Evolutionary conservation across 2,888 invertebrate species (phyloP).

Genomic region (Diadegma fenestrale): DNA sequence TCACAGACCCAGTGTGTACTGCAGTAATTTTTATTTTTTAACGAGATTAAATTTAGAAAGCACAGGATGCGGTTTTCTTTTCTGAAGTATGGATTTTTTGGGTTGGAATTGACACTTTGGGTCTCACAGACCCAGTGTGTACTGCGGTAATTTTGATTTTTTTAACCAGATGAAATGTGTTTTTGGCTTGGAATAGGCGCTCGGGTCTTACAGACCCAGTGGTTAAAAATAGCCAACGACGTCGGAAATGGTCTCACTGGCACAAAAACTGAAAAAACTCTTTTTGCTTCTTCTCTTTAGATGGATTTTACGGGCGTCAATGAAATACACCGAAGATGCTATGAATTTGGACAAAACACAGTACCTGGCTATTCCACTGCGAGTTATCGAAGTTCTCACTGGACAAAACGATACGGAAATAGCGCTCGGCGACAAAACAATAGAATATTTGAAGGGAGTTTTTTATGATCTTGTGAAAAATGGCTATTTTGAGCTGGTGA

Average conservation of each 20-base stretch:
- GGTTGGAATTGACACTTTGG: too few species aligned
- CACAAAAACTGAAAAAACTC: neutral
- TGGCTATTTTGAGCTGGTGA: slow-evolving; percentile 90
- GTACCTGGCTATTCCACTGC: slow-evolving; percentile 90
- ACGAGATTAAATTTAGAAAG: too few species aligned
- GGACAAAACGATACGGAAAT: slow-evolving; percentile 83
- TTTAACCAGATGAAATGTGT: too few species aligned
- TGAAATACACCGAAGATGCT: slow-evolving; percentile 86
- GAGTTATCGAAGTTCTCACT: slow-evolving; percentile 92
- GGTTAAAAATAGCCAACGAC: neutral
- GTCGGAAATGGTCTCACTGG: too few species aligned
- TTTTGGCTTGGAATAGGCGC: neutral
- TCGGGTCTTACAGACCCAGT: neutral
- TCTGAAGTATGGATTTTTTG: too few species aligned
- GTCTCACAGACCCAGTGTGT: too few species aligned
- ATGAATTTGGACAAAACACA: slow-evolving; percentile 79
- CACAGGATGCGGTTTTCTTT: too few species aligned
- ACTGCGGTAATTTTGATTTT: too few species aligned
- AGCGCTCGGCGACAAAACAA: slow-evolving; percentile 72
- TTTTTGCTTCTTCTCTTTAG: slow-evolving; percentile 78
- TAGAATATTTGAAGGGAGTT: slow-evolving; percentile 79
- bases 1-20: too few species aligned
- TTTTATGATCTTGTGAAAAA: slow-evolving; percentile 81
- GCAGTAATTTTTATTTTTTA: too few species aligned
- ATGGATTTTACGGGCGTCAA: slow-evolving; percentile 86